These are phyloP conservation scores for Sebastes paucispinis DNA, from an alignment of 2,797 vertebrate species.

Conservation along the genomic window DNA sequence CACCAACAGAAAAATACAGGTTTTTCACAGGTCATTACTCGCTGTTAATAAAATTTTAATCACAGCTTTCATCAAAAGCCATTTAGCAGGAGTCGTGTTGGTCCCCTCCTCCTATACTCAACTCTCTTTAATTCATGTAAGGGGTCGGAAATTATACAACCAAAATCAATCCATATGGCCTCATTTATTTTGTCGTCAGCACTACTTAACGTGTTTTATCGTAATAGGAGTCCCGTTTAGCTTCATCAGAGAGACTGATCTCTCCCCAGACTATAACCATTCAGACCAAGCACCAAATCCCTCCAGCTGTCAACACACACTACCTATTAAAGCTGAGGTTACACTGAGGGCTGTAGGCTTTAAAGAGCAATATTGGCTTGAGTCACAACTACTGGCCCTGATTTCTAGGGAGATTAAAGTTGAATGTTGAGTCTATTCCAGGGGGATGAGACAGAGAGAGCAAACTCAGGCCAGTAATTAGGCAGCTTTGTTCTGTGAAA, in stretches of 20 bases:
- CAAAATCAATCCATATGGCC: constrained; percentile 32
- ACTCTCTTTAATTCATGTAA: background rate
- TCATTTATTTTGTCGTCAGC: constrained; percentile 14
- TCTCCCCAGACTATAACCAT: constrained; percentile 22
- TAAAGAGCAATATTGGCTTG: constrained; percentile 35
- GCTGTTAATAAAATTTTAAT: background rate
- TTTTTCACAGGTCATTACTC: background rate
- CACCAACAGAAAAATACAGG: background rate
- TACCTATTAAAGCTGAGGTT: constrained; percentile 14
- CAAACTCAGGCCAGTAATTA: constrained; percentile 5
- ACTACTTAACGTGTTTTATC: constrained; percentile 20
- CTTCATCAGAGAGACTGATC: constrained; percentile 37
- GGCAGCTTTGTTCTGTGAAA: background rate
- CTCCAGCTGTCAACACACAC: constrained; percentile 49
- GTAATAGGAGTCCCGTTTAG: constrained; percentile 19
- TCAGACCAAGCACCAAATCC: constrained; percentile 21
- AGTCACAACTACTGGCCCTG: constrained; percentile 8
- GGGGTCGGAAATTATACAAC: background rate
- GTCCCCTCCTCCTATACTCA: background rate
- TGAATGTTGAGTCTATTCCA: constrained; percentile 24
- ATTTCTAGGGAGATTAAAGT: constrained; percentile 40
- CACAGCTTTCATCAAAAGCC: background rate
- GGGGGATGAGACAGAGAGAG: background rate
- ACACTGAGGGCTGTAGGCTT: constrained; percentile 7
- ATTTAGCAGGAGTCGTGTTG: background rate